phyloP scores from a whole-genome alignment of 2,797 vertebrate genomes.

The Triplophysa bombifrons region DNA sequence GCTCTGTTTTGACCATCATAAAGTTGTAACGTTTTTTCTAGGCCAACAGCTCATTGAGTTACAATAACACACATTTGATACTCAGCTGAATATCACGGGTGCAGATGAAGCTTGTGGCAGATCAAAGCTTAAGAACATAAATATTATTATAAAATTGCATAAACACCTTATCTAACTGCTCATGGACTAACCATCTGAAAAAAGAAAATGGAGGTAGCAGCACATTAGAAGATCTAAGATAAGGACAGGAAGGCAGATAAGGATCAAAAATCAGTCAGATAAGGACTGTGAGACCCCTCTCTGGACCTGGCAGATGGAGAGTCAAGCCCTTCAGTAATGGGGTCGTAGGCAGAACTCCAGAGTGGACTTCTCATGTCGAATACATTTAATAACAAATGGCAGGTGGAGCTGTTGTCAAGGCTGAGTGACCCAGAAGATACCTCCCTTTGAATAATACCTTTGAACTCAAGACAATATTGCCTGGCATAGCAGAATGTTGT shows the following conservation, averaged over 20 bases:
- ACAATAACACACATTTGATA: neutral
- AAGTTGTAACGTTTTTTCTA: conserved; percentile 14
- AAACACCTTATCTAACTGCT: neutral
- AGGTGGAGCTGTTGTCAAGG: conserved; percentile 49
- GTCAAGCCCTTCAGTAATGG: conserved; percentile 49
- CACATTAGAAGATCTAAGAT: neutral
- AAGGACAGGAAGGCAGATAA: neutral
- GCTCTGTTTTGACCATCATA: conserved; percentile 4
- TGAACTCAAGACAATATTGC: conserved; percentile 49
- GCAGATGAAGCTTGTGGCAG: neutral
- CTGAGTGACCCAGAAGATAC: conserved; percentile 21
- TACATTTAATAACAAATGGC: conserved; percentile 58
- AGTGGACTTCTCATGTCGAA: conserved; percentile 45
- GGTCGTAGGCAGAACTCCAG: conserved; percentile 34
- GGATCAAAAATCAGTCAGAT: too few species aligned
- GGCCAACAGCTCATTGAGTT: neutral
- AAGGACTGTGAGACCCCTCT: conserved; percentile 23
- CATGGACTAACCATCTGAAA: neutral
- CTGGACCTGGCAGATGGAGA: conserved; percentile 49
- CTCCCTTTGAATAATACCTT: conserved; percentile 46
- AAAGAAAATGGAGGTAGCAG: conserved; percentile 1
- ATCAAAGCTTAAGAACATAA: too few species aligned
- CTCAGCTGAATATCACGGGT: neutral
- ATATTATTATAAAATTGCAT: too few species aligned
- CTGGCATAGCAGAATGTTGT: conserved; percentile 41